These are phyloP conservation scores for Lepidonotus clava DNA, from an alignment of 2,888 invertebrate genomes.

Conservation along the genomic window DNA sequence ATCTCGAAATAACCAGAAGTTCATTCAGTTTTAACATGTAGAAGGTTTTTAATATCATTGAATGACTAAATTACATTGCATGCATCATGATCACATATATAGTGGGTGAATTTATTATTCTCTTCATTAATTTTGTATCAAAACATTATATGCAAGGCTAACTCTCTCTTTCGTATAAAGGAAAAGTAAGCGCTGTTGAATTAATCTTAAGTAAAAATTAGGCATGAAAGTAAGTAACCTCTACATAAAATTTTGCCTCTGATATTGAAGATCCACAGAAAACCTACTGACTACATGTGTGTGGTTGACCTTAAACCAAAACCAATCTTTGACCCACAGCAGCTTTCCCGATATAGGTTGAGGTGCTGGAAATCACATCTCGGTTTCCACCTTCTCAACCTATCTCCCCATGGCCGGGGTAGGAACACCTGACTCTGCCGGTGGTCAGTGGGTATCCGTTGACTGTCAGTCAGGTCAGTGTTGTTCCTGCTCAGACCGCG, in stretches of 20 bases:
- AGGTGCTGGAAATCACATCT: constrained; percentile 41
- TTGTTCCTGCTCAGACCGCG: not conserved
- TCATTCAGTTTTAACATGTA: not conserved
- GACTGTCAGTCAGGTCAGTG: not conserved
- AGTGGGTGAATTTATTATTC: not conserved
- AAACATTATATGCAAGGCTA: not conserved
- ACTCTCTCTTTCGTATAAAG: too few species aligned
- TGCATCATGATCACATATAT: not conserved
- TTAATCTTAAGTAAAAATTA: too few species aligned
- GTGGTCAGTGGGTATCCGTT: not conserved
- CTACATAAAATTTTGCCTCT: too few species aligned
- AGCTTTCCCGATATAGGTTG: constrained; percentile 45
- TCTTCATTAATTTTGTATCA: not conserved
- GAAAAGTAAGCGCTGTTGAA: too few species aligned
- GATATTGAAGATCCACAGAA: too few species aligned
- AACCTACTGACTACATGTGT: constrained; percentile 38
- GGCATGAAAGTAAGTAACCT: too few species aligned
- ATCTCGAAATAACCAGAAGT: not conserved
- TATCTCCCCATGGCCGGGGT: not conserved
- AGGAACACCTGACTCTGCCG: not conserved
- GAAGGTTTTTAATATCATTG: too few species aligned
- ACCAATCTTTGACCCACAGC: not conserved
- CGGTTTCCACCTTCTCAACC: constrained; percentile 42
- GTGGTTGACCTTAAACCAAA: constrained; percentile 36
- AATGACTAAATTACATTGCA: not conserved